Evolutionary conservation across 2,113 vertebrate genomes (phyloP), one percentile per base, ranked within the genome.

Genomic region (Deroptyus accipitrinus): DNA sequence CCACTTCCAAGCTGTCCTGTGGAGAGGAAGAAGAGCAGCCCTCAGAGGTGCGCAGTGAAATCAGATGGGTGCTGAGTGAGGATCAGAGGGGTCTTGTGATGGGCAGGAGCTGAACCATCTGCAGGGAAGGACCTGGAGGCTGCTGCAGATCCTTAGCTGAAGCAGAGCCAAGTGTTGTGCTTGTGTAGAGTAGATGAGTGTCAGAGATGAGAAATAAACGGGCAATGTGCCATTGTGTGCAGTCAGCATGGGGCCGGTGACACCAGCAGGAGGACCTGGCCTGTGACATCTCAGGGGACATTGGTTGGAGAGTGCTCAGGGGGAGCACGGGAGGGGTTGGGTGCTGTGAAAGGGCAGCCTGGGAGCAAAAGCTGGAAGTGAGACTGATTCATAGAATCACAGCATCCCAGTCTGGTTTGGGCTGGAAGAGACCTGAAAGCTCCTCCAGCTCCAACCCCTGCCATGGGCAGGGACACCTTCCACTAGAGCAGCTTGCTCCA

Each of bases 211-310:
- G 74, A 39, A 89, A 25, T 18, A 19, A 10, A 2, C 9, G 3
- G 8, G 68, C 1, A 17, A 25, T 1, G 18, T 11, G 69, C 20
- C 27, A 4, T 1, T 1, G 1, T 12, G 37, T 3, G 1, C 5
- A 20, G 41, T 64, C 74, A 41, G 49, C 3, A 3, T 35, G 8
- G 67, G 81, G 17, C 49, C 41, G 52, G 11, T 13, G 17, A 1
- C 7, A 18, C 2, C 12, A 8, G 25, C 7, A 3, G 1, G 17
- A 25, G n/a, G 44, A 13, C 13, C 30, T 19, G 74, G 44, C 39
- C 42, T 35, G 51, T 0, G 7, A 17, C 1, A 1, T 39, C 44
- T 13, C 37, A 24, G 66, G 41, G 17, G 25, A 39, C 13, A 8
- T 31, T 42, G 17, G 13, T 0, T 61, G 72, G 44, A 51, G 44